phyloP scores from a whole-genome alignment of 2,113 vertebrate species.

The Oncorhynchus clarkii region DNA sequence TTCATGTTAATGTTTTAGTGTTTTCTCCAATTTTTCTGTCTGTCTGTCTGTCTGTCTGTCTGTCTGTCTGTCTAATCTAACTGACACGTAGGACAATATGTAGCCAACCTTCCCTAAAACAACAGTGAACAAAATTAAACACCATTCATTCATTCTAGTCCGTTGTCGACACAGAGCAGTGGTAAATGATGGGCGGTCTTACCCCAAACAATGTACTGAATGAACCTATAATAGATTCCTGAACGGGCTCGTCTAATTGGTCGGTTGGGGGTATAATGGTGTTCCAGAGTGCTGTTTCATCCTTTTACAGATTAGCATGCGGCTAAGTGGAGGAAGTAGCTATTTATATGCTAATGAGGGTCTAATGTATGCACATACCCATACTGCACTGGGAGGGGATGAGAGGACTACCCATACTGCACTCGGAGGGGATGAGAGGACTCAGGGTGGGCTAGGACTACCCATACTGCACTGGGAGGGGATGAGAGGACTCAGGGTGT shows the following conservation, averaged over 20 bases:
- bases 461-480: too few relatives aligned
- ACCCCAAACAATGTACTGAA: conserved; percentile 3
- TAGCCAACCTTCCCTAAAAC: too few relatives aligned
- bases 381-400: not conserved
- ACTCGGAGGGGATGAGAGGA: too few relatives aligned
- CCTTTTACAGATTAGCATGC: conserved; percentile 68
- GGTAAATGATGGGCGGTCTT: conserved; percentile 39
- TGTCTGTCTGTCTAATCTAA: too few relatives aligned
- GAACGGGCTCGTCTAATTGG: conserved; percentile 58
- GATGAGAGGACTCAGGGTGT: too few relatives aligned
- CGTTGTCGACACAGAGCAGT: conserved; percentile 1
- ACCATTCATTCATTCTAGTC: not conserved
- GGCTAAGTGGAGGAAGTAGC: conserved; percentile 66
- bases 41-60: not conserved
- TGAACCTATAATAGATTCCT: conserved; percentile 60
- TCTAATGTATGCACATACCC: conserved; percentile 53
- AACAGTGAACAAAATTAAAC: too few relatives aligned
- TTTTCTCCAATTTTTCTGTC: too few relatives aligned
- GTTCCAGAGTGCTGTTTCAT: conserved; percentile 41
- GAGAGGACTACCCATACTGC: too few relatives aligned
- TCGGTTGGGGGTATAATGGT: conserved; percentile 1
- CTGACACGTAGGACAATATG: too few relatives aligned
- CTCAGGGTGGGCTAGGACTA: too few relatives aligned
- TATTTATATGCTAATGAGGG: conserved; percentile 71
- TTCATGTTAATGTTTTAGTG: too few relatives aligned